phyloP scores from a whole-genome alignment of 64 coral and sea anemone genomes.

The Montipora foliosa region DNA sequence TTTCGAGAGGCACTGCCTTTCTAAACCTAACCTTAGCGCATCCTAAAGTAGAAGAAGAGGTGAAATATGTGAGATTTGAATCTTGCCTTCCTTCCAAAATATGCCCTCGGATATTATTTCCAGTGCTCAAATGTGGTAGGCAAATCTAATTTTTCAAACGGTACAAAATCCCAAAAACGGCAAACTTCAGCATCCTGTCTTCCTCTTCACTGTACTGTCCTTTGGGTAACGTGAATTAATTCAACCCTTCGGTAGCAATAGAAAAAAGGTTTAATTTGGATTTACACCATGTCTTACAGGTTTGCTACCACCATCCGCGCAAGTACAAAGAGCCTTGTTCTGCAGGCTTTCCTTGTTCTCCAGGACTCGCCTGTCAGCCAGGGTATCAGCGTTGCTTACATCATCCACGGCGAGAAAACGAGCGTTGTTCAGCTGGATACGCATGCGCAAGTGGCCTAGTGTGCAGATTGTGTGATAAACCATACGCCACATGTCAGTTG shows the following conservation, averaged over 20 bases:
- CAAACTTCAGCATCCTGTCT: too few relatives aligned
- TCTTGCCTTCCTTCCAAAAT: too few relatives aligned
- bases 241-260: background rate
- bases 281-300: background rate
- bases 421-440: constrained; percentile 89
- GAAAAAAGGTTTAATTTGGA: background rate
- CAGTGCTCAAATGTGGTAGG: too few relatives aligned
- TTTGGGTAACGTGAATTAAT: background rate
- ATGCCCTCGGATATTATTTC: too few relatives aligned
- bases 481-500: constrained; percentile 90
- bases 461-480: constrained; percentile 80
- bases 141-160: too few relatives aligned
- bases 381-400: constrained; percentile 85
- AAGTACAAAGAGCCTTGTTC: constrained; percentile 79
- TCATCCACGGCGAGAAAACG: constrained; percentile 84
- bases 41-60: too few relatives aligned
- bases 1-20: too few relatives aligned
- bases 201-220: too few relatives aligned
- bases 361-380: constrained; percentile 89
- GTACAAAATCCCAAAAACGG: too few relatives aligned
- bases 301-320: constrained; percentile 76
- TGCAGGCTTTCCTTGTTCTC: constrained; percentile 72
- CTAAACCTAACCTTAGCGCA: too few relatives aligned
- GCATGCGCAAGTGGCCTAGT: constrained; percentile 69
- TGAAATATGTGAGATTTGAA: too few relatives aligned